These are phyloP conservation scores for Ceriagrion tenellum DNA, from an alignment of 2,888 invertebrate species.

Conservation along the genomic window DNA sequence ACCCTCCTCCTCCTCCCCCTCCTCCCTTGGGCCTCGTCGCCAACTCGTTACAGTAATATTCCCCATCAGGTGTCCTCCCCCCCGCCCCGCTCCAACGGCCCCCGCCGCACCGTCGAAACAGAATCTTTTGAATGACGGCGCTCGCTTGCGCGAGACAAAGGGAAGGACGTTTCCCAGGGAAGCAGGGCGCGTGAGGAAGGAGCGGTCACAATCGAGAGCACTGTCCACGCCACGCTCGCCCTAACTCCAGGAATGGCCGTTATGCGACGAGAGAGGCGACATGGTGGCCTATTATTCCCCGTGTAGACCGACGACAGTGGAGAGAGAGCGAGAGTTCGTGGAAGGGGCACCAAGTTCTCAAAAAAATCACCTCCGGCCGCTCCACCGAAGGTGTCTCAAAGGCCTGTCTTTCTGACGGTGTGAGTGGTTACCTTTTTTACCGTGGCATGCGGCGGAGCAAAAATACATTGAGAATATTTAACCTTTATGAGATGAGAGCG, in stretches of 20 bases:
- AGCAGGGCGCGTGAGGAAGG: background rate
- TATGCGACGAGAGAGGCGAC: background rate
- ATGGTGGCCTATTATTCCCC: slow-evolving; percentile 12
- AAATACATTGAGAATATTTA: background rate
- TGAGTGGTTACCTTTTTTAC: background rate
- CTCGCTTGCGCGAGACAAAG: too few species aligned
- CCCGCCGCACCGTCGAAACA: slow-evolving; percentile 28
- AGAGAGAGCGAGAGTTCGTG: background rate
- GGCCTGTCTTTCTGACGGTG: background rate
- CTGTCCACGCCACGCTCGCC: background rate
- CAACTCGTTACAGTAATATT: slow-evolving; percentile 26
- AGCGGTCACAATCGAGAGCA: slow-evolving; percentile 35
- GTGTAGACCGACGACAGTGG: background rate
- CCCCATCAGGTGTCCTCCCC: slow-evolving; percentile 16
- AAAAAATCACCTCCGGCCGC: background rate
- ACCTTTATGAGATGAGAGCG: background rate
- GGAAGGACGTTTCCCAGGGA: background rate
- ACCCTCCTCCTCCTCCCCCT: background rate
- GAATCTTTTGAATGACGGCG: slow-evolving; percentile 44
- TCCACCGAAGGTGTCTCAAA: slow-evolving; percentile 12
- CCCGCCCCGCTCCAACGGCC: background rate
- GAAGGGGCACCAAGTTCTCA: background rate
- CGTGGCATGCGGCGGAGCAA: background rate
- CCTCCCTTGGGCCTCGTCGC: slow-evolving; percentile 15
- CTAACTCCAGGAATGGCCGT: slow-evolving; percentile 12